phyloP scores from a whole-genome alignment of 2,888 invertebrate species.

The Hedya salicella region DNA sequence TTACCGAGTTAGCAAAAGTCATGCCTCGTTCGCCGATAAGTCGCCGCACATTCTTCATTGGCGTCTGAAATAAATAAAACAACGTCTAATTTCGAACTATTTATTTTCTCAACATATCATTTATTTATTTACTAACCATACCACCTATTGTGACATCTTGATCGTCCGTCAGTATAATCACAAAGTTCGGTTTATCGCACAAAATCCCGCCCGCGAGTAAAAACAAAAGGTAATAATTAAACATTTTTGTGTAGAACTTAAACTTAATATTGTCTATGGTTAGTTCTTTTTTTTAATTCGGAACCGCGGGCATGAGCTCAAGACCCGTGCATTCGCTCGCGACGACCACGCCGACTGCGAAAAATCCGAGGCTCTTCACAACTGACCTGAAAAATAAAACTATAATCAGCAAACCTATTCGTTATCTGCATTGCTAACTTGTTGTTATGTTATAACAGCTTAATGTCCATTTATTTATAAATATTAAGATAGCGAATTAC shows the following conservation, averaged over 20 bases:
- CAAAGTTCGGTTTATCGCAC: conserved; percentile 87
- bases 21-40: conserved; percentile 87
- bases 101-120: conserved; percentile 60
- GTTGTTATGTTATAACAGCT: background rate
- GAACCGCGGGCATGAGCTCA: conserved; percentile 88
- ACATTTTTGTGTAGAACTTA: conserved; percentile 64
- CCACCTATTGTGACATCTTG: conserved; percentile 92
- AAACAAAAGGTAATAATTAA: conserved; percentile 69
- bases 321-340: conserved; percentile 91
- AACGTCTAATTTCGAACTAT: conserved; percentile 59
- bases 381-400: conserved; percentile 88
- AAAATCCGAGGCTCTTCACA: conserved; percentile 92
- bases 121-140: conserved; percentile 85
- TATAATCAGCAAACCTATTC: conserved; percentile 36
- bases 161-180: conserved; percentile 93
- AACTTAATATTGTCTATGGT: conserved; percentile 42
- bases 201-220: conserved; percentile 55
- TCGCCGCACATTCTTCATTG: conserved; percentile 87
- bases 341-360: conserved; percentile 90
- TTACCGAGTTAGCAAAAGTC: conserved; percentile 90
- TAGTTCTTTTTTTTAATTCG: conserved; percentile 62
- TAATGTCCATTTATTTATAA: too few species aligned
- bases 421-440: conserved; percentile 4
- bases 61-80: conserved; percentile 84
- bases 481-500: too few species aligned